Percentiles rank a stretch among this genome's conserved stretches.
These are phyloP conservation scores for Cheirogaleus medius DNA, from an alignment of 2,113 vertebrate genomes.

Conservation along the genomic window DNA sequence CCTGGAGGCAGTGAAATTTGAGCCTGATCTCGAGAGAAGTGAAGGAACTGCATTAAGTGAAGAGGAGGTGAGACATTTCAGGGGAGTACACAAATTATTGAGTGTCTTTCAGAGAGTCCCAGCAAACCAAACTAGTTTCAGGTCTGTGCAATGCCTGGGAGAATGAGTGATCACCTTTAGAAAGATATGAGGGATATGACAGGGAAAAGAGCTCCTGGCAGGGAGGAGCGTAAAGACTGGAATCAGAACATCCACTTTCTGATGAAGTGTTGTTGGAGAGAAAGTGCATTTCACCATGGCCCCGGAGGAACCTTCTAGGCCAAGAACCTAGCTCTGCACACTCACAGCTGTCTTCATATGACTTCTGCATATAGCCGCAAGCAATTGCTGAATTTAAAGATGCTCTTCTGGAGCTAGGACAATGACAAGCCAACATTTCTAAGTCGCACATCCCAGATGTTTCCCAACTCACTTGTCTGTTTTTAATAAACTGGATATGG, in stretches of 20 bases:
- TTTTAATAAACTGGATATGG: neutral
- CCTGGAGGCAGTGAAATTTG: neutral
- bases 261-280: neutral
- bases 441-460: neutral
- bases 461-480: neutral
- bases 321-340: neutral
- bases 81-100: neutral
- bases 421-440: neutral
- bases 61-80: neutral
- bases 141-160: neutral
- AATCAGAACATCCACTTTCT: neutral
- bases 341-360: neutral
- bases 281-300: neutral
- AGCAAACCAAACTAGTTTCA: neutral
- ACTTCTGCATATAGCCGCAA: neutral
- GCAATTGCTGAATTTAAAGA: neutral
- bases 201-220: neutral
- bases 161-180: neutral
- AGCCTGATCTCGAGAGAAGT: neutral
- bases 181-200: neutral
- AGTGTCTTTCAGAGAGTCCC: neutral
- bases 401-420: neutral
- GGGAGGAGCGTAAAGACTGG: too few relatives aligned
- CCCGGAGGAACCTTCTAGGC: neutral
- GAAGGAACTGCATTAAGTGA: neutral